Percentiles rank a stretch among this genome's conserved stretches.
Conservation (phyloP, 2,113 vertebrate species). For the rat (Rattus norvegicus) region DNA sequence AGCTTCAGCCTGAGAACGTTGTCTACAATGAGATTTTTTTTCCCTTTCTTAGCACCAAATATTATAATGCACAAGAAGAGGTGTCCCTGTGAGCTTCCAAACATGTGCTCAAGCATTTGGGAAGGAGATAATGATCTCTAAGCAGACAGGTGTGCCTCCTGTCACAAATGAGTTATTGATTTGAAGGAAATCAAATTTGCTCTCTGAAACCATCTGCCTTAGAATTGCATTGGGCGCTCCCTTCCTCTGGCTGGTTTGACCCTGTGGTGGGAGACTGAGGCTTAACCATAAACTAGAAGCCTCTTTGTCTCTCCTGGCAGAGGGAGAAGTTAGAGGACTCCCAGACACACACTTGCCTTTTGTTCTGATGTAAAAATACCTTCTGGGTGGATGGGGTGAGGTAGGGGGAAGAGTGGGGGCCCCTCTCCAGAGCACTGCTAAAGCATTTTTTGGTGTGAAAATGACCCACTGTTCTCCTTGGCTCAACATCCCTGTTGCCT, state of each 20-base stretch:
- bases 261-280: background rate
- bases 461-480: conserved; percentile 1
- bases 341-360: background rate
- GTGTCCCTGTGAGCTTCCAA: background rate
- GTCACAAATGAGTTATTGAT: conserved; percentile 82
- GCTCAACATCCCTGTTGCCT: background rate
- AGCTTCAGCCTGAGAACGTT: background rate
- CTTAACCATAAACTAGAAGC: background rate
- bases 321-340: conserved; percentile 28
- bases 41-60: background rate
- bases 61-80: conserved; percentile 5
- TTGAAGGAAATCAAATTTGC: conserved; percentile 73
- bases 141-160: background rate
- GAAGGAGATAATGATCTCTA: conserved; percentile 71
- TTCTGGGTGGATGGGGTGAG: background rate
- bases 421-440: background rate
- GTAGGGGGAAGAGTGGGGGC: background rate
- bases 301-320: background rate
- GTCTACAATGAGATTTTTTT: background rate
- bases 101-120: conserved; percentile 54
- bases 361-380: conserved; percentile 61
- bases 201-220: conserved; percentile 68
- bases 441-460: background rate
- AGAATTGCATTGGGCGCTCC: background rate
- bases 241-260: background rate